A percentile compares a stretch with the other conserved stretches of the same genome.
Evolutionary conservation across 2,113 vertebrate genomes (phyloP).

Genomic region (Arenaria interpres): DNA sequence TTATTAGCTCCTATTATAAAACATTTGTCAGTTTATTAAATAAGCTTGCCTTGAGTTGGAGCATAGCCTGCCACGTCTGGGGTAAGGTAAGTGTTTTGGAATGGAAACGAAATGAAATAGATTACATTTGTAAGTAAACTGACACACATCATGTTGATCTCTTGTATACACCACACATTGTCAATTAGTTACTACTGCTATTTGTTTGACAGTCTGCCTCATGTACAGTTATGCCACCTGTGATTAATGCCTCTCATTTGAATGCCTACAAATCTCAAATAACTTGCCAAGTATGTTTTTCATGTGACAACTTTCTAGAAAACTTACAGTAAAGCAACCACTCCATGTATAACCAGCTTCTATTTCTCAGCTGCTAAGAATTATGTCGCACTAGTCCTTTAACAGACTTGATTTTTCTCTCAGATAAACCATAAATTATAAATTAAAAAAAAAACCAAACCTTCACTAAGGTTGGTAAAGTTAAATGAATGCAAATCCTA

Average conservation of each 20-base stretch:
- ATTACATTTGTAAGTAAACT: constrained; percentile 15
- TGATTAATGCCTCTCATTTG: not conserved
- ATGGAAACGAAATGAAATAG: not conserved
- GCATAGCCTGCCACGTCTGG: not conserved
- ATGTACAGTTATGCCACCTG: not conserved
- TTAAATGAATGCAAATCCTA: not conserved
- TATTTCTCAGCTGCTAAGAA: not conserved
- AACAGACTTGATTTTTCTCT: not conserved
- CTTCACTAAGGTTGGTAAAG: not conserved
- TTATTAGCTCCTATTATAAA: not conserved
- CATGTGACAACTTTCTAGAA: not conserved
- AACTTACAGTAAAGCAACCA: not conserved
- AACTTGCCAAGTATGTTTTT: not conserved
- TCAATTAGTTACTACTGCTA: not conserved
- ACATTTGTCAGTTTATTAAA: not conserved
- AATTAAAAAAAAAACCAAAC: not conserved
- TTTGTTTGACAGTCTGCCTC: constrained; percentile 23
- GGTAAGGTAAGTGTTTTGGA: not conserved
- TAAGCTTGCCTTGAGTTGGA: not conserved
- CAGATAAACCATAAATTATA: not conserved
- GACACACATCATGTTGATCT: not conserved
- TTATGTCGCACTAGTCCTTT: not conserved
- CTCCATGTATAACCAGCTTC: not conserved
- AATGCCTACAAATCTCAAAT: not conserved
- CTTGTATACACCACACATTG: not conserved